phyloP scores from a whole-genome alignment of 2,113 vertebrate genomes.

The Telmatochromis sp. region DNA sequence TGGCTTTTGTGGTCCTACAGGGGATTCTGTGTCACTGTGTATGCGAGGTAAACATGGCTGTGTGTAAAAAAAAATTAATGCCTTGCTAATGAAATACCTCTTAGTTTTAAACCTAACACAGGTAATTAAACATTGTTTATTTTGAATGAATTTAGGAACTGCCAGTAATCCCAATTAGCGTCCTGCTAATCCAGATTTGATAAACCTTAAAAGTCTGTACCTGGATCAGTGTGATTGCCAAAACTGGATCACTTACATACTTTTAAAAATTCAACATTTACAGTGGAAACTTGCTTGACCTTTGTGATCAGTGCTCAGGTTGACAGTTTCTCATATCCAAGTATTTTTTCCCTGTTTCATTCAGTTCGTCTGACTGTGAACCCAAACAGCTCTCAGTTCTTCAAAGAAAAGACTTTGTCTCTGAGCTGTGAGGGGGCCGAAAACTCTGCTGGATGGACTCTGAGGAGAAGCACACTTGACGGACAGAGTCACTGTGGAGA shows the following conservation, averaged over 20 bases:
- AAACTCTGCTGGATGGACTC: neutral
- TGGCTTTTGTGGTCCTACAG: neutral
- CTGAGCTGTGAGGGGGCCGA: neutral
- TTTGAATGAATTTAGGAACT: neutral
- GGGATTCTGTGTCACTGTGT: neutral
- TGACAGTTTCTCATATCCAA: neutral
- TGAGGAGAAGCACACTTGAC: fast-evolving
- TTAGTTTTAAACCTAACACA: neutral
- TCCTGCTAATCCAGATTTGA: neutral
- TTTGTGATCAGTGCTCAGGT: neutral
- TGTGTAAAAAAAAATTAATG: neutral
- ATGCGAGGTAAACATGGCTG: neutral
- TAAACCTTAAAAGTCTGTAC: neutral
- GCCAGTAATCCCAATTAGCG: neutral
- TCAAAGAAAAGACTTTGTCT: neutral
- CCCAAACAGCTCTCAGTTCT: neutral
- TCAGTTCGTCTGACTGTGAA: neutral
- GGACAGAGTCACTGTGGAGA: neutral
- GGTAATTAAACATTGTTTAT: neutral
- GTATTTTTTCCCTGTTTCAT: neutral
- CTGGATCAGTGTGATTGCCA: neutral
- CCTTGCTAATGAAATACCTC: neutral
- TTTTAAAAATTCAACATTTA: neutral
- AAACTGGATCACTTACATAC: neutral
- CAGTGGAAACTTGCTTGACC: neutral